Percentiles rank a stretch among this genome's conserved stretches.
phyloP scores from a whole-genome alignment of 2,113 vertebrate genomes.

The Triplophysa dalaica region DNA sequence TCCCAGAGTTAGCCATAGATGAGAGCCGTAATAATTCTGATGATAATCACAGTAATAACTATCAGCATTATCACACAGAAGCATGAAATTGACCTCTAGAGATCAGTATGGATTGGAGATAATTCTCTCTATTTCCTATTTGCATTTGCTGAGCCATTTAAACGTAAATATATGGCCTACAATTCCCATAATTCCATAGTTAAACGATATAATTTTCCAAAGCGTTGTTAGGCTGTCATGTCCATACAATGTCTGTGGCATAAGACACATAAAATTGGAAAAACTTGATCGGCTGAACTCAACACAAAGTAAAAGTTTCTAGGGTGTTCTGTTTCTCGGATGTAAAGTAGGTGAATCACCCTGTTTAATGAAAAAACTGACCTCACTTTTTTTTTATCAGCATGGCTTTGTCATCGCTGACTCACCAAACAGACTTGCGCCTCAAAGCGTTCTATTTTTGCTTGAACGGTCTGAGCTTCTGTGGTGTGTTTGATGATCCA shows the following conservation, averaged over 20 bases:
- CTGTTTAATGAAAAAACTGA: background rate
- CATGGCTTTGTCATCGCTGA: constrained; percentile 5
- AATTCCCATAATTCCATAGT: background rate
- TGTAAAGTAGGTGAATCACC: background rate
- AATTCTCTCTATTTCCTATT: background rate
- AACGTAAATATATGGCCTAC: constrained; percentile 27
- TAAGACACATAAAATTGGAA: too few species aligned
- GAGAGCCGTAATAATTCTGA: constrained; percentile 25
- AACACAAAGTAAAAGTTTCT: background rate
- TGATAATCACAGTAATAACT: constrained; percentile 30
- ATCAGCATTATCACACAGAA: constrained; percentile 33
- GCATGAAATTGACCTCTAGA: constrained; percentile 34
- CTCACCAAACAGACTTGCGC: background rate
- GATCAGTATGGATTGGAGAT: constrained; percentile 13
- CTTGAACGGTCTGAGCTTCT: background rate
- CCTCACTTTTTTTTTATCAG: background rate
- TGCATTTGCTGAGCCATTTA: constrained; percentile 18
- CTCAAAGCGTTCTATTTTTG: constrained; percentile 21
- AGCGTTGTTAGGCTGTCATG: too few species aligned
- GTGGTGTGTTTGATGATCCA: constrained; percentile 21
- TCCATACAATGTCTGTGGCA: too few species aligned
- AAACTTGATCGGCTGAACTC: too few species aligned
- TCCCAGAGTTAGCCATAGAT: constrained; percentile 2
- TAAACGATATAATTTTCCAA: too few species aligned
- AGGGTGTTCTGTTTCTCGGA: background rate